Conservation (phyloP, 1,140 invertebrate genomes). For the Cherax destructor region DNA sequence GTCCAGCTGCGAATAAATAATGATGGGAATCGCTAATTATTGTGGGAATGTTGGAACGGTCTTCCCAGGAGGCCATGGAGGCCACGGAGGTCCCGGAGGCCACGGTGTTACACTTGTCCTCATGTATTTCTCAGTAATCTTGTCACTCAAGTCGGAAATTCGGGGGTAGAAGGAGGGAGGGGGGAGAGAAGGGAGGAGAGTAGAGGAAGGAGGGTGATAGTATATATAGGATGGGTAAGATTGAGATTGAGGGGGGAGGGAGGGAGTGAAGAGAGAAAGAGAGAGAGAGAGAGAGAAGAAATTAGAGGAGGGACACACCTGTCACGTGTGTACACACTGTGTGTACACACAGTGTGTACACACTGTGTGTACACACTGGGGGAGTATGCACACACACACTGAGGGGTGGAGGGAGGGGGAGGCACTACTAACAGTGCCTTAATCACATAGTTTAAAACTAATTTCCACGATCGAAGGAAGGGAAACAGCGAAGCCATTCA, state of each 20-base stretch:
- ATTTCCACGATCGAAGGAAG: not conserved
- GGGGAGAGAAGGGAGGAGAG: not conserved
- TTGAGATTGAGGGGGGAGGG: not conserved
- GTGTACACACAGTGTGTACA: no score
- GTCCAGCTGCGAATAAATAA: not conserved
- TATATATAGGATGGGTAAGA: not conserved
- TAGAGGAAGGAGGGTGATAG: not conserved
- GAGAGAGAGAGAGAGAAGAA: no score
- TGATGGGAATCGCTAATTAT: not conserved
- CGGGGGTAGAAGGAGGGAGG: not conserved
- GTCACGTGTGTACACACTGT: no score
- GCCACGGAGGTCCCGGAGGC: not conserved
- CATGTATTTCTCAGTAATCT: not conserved
- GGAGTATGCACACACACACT: no score
- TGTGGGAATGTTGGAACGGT: not conserved
- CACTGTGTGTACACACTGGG: no score
- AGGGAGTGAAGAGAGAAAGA: no score
- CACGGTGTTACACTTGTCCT: not conserved
- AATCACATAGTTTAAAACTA: constrained; percentile 1
- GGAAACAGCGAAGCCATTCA: no score
- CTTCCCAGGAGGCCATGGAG: no score
- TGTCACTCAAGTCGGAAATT: not conserved
- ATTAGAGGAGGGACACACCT: no score
- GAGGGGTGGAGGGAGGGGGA: not conserved
- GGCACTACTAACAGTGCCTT: not conserved